Conservation (phyloP, 2,797 vertebrate species). For the Urocyon cinereoargenteus region DNA sequence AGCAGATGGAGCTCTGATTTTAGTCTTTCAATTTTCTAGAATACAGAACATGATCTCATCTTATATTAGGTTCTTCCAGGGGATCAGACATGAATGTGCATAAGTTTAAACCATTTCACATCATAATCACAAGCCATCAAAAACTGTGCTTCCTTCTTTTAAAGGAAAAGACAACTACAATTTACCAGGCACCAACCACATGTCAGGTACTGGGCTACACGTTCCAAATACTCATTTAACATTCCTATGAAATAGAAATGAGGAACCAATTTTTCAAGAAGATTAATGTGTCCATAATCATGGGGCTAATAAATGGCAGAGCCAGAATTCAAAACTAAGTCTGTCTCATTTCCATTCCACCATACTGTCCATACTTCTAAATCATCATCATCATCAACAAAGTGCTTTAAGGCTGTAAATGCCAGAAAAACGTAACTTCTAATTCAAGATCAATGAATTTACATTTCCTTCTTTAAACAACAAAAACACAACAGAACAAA, state of each 20-base stretch:
- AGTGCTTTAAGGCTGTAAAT: neutral
- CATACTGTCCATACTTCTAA: neutral
- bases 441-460: neutral
- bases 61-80: neutral
- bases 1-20: slow-evolving; percentile 98
- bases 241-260: neutral
- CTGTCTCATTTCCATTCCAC: neutral
- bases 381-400: neutral
- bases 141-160: slow-evolving; percentile 39
- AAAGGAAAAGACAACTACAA: slow-evolving; percentile 14
- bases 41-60: slow-evolving; percentile 33
- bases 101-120: slow-evolving; percentile 36
- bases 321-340: neutral
- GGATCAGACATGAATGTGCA: slow-evolving; percentile 41
- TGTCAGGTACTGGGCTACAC: neutral
- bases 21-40: slow-evolving; percentile 97
- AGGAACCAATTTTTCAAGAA: neutral
- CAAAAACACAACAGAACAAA: neutral
- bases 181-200: neutral
- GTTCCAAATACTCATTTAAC: slow-evolving; percentile 23
- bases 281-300: slow-evolving; percentile 14
- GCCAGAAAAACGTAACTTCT: slow-evolving; percentile 36
- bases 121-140: neutral
- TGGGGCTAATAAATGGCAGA: neutral
- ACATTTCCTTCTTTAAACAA: slow-evolving; percentile 35